Conservation (phyloP, 2,888 invertebrate genomes). For the Augochlorella aurata region DNA sequence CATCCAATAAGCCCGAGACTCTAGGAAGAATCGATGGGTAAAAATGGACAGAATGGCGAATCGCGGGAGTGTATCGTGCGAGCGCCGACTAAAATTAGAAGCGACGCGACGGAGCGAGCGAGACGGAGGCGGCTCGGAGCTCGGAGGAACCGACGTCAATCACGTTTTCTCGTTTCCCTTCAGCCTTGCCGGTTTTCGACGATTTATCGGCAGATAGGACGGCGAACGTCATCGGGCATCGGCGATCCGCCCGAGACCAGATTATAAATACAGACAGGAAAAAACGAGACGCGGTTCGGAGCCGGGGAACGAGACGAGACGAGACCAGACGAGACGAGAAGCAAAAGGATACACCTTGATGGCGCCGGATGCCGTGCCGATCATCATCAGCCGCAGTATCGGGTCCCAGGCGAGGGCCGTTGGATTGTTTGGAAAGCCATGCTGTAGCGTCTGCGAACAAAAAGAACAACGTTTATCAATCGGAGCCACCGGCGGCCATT, state of each 20-base stretch:
- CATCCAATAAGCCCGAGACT: background rate
- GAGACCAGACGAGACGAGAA: conserved; percentile 23
- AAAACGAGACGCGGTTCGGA: conserved; percentile 72
- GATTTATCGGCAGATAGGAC: conserved; percentile 56
- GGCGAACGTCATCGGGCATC: conserved; percentile 49
- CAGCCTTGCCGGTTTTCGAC: conserved; percentile 35
- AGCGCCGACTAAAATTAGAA: conserved; percentile 53
- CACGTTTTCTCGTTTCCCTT: conserved; percentile 32
- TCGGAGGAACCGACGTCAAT: conserved; percentile 37
- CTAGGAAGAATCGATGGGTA: conserved; percentile 8
- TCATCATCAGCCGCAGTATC: conserved; percentile 91
- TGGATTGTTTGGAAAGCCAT: conserved; percentile 98
- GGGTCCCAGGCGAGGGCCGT: conserved; percentile 97
- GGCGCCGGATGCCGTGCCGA: conserved; percentile 96
- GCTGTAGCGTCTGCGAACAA: conserved; percentile 92
- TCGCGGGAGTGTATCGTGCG: conserved; percentile 33
- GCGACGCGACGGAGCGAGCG: background rate
- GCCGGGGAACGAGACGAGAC: conserved; percentile 20
- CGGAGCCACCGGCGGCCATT: background rate
- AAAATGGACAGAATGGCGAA: conserved; percentile 5
- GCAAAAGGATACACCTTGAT: conserved; percentile 89
- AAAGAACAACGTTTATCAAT: conserved; percentile 34
- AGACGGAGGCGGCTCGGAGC: background rate
- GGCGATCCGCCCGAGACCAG: conserved; percentile 35
- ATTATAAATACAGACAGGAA: conserved; percentile 57